Evolutionary conservation across 2,113 vertebrate species (phyloP), one percentile per base, ranked within the genome.

Genomic region (Leucoraja erinaceus): DNA sequence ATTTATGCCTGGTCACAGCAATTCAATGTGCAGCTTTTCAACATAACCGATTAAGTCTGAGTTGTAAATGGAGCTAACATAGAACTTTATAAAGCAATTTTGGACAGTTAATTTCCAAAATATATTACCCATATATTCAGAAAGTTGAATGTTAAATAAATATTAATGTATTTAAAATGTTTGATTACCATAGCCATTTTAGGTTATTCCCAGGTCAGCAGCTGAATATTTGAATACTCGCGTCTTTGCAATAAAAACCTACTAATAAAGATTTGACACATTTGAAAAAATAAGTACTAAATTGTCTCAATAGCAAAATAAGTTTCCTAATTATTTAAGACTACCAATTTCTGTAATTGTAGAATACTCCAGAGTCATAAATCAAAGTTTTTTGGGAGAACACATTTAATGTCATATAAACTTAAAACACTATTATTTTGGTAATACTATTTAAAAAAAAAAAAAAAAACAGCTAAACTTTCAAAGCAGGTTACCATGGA

Each of bases 91-190:
- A 28, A 5, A n/a, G 59, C 18, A 88, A 63, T 63, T 10, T 61
- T 86, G 25, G 5, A 12, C 28, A 63, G 56, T 63, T 14, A 9
- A 59, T 83, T 83, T 9, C 54, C 59, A 56, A 56, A 83, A 83
- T 86, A 83, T 86, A 63, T 63, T n/a, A 86, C 12, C 11, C 8
- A 63, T 63, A 86, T 61, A 84, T 14, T 16, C 59, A 63, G 28
- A 63, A 88, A 12, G 63, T 86, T 86, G 25, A 88, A 88, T 63
- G 28, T 84, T 84, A 28, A 84, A 84, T n/a, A 28, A 84, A 84
- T n/a, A 61, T 61, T 61, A 61, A 5, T 86, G 10, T 61, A 84
- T n/a, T 84, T 84, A 86, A 86, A 59, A 56, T 81, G 16, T 22
- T 25, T 83, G 47, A 20, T 10, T 59, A 59, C 79, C 38, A 47